A percentile compares a stretch with the other conserved stretches of the same genome.
phyloP scores from a whole-genome alignment of 2,113 vertebrate species.

The Oreochromis aureus region DNA sequence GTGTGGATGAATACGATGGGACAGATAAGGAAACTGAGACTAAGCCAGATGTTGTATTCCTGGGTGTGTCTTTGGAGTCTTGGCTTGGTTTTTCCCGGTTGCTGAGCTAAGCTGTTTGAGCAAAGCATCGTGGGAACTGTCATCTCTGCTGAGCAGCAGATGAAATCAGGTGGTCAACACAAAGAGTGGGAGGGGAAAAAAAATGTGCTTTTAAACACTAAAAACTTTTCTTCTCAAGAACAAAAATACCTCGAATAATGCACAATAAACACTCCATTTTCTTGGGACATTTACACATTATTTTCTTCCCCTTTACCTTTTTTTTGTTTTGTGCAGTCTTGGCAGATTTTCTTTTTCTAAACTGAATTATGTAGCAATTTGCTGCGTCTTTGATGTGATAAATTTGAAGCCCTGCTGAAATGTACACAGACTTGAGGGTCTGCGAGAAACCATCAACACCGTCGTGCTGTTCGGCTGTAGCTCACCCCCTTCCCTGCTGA shows the following conservation, averaged over 20 bases:
- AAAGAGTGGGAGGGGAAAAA: constrained; percentile 50
- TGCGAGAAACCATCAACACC: constrained; percentile 48
- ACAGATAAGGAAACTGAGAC: constrained; percentile 53
- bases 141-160: constrained; percentile 63
- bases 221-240: constrained; percentile 72
- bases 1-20: constrained; percentile 63
- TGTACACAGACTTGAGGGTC: constrained; percentile 66
- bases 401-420: constrained; percentile 65
- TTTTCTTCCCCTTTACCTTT: not conserved
- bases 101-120: constrained; percentile 80
- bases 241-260: constrained; percentile 67
- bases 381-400: constrained; percentile 71
- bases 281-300: constrained; percentile 66
- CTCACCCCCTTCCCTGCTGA: not conserved
- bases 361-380: constrained; percentile 79
- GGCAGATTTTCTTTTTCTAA: constrained; percentile 69
- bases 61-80: constrained; percentile 48
- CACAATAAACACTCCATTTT: constrained; percentile 70
- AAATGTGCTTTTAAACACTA: not conserved
- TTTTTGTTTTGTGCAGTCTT: constrained; percentile 61
- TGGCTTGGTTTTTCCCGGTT: constrained; percentile 44
- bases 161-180: constrained; percentile 77
- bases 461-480: not conserved
- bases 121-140: constrained; percentile 67
- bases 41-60: constrained; percentile 74